These are phyloP conservation scores for Selene dorsalis DNA, from an alignment of 2,797 vertebrate genomes.

Conservation along the genomic window DNA sequence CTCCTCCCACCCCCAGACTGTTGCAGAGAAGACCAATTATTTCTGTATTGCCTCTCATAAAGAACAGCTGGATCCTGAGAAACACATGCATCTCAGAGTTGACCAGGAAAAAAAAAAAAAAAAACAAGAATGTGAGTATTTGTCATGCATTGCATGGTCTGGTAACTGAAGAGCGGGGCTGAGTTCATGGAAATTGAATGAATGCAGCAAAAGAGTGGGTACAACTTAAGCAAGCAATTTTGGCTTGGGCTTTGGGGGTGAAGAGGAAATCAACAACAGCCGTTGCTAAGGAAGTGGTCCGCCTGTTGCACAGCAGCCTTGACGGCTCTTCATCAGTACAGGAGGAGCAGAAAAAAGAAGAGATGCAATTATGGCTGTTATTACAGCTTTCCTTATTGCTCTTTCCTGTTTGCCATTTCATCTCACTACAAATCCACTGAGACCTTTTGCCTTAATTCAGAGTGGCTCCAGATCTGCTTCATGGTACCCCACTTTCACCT, in stretches of 20 bases:
- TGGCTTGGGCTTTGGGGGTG: constrained; percentile 51
- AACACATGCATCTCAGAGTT: constrained; percentile 54
- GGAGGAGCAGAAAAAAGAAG: constrained; percentile 5
- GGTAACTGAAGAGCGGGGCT: constrained; percentile 53
- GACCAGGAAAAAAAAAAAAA: constrained; percentile 12
- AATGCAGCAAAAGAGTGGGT: constrained; percentile 29
- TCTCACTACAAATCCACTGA: constrained; percentile 54
- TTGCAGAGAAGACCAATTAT: constrained; percentile 67
- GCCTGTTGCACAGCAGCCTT: constrained; percentile 60
- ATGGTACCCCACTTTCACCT: constrained; percentile 50
- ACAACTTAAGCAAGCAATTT: constrained; percentile 56
- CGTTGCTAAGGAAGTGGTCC: constrained; percentile 65
- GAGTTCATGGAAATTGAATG: constrained; percentile 71
- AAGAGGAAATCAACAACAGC: constrained; percentile 72
- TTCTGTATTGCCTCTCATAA: constrained; percentile 70
- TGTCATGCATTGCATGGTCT: constrained; percentile 53
- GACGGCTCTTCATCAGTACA: constrained; percentile 64
- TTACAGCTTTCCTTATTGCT: constrained; percentile 46
- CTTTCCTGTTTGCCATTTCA: constrained; percentile 51
- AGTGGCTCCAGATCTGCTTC: constrained; percentile 33
- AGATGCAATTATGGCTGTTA: constrained; percentile 46
- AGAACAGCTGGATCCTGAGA: constrained; percentile 75
- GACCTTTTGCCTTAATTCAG: constrained; percentile 55
- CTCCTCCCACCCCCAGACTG: constrained; percentile 41
- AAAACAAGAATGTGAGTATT: constrained; percentile 48